Base-by-base conservation (phyloP, 2,113 vertebrate species). In the Tylochromis polylepis region DNA sequence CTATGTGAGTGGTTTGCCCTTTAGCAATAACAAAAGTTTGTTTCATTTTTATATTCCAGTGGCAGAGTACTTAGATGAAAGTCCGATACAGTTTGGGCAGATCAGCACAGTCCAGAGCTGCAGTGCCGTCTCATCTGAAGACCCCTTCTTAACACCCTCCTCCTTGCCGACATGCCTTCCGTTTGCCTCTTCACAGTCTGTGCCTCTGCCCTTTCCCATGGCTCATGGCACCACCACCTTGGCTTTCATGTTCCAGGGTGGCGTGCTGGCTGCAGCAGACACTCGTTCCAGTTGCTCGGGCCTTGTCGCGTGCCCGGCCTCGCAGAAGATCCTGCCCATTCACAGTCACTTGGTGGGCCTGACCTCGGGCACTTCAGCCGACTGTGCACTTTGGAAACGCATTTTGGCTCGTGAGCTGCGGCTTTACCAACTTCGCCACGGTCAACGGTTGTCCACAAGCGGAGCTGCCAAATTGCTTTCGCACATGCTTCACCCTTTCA, bases 191-290 rank as follows among this genome's bases (percentile, higher is more conserved):
- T 88, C 91, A 87, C 94, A 89, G 18, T 38, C 92, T 10, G 96
- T 94, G 77, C 95, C 93, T 24, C 85, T 95, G 11, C 96, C 96
- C 11, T 97, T 97, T 53, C 95, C 95, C 14, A 91, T 95, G 85
- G 91, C 95, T 60, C 98, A 98, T 0, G 98, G 98, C 67, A 98
- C 97, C 58, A 98, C 98, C 77, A 98, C 98, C 1, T 93, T 98
- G 78, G 97, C 97, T 11, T 98, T 98, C 88, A 83, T 95, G 36
- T 97, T 97, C 79, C 95, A 95, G 31, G 96, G 97, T 0, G 97
- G 98, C 0, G 96, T 97, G 31, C 92, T 98, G 5, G 97, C 97
- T 0, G 98, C 97, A 0, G 97, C 97, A 0, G 97, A 98, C 87
- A 97, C 97, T 0, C 97, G 97, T 0, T 97, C 97, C 55, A 98